Conservation (phyloP, 2,113 vertebrate species). For the Oreochromis aureus region DNA sequence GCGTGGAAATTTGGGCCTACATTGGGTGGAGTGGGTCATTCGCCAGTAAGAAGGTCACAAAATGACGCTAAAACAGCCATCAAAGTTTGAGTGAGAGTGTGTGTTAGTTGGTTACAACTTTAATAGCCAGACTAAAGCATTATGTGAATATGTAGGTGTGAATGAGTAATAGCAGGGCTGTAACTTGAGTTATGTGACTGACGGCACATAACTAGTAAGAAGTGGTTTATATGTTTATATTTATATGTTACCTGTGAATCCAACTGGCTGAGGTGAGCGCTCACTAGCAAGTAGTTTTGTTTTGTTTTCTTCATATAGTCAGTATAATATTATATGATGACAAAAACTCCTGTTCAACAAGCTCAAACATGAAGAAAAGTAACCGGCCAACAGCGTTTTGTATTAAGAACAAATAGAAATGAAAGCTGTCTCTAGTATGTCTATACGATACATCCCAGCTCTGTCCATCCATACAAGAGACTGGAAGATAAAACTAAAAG, state of each 20-base stretch:
- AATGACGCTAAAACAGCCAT: not conserved
- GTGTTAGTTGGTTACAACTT: not conserved
- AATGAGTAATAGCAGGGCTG: not conserved
- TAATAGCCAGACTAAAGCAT: not conserved
- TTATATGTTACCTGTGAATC: not conserved
- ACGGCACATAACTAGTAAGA: not conserved
- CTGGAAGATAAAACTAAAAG: not conserved
- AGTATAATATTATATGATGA: rapidly evolving
- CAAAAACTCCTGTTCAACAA: not conserved
- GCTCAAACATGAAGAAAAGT: not conserved
- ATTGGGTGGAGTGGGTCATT: not conserved
- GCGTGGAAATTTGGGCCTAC: not conserved
- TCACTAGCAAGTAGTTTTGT: not conserved
- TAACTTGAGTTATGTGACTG: not conserved
- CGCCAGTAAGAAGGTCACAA: rapidly evolving
- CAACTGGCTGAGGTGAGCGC: not conserved
- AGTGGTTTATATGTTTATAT: not conserved
- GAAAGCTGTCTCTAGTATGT: not conserved
- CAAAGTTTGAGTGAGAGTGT: not conserved
- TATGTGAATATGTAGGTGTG: not conserved
- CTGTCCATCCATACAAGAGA: not conserved
- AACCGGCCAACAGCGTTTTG: not conserved
- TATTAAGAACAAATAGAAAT: not conserved
- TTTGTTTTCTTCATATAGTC: not conserved
- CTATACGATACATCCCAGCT: not conserved